Conservation (phyloP, 92 coral and sea anemone species). For the Zoanthus sansibaricus region DNA sequence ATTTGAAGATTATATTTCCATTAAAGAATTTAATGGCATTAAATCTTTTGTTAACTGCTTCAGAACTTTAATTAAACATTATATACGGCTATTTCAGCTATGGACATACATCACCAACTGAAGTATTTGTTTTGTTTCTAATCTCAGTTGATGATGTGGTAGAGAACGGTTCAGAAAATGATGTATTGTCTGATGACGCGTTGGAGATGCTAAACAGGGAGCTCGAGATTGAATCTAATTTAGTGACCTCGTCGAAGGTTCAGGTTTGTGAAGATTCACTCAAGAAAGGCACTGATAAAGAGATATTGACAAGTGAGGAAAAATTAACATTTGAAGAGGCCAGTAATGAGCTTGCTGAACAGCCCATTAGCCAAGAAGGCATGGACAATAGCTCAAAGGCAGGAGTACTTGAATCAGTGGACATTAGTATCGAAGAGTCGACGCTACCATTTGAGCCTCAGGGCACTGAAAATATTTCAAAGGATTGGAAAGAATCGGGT, state of each 20-base stretch:
- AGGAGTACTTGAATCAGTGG: not conserved
- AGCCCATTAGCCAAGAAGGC: not conserved
- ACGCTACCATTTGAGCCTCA: not conserved
- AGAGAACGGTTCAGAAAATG: slow-evolving; percentile 9
- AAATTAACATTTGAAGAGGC: not conserved
- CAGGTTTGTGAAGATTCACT: not conserved
- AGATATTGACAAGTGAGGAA: not conserved
- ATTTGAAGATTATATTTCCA: no score
- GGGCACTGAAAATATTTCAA: not conserved
- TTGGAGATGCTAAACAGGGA: slow-evolving; percentile 25
- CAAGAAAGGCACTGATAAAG: not conserved
- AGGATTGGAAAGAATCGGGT: not conserved
- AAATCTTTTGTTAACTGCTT: no score
- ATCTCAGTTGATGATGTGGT: not conserved
- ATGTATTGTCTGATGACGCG: slow-evolving; percentile 33
- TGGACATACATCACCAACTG: no score
- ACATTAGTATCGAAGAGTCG: not conserved
- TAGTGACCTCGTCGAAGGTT: no score
- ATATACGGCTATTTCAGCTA: no score
- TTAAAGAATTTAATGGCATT: no score
- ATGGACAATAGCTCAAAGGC: not conserved
- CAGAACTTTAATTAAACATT: no score
- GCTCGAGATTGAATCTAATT: not conserved
- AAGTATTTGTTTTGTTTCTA: not conserved
- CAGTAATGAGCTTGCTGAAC: not conserved